These are phyloP conservation scores for Danio aesculapii DNA, from an alignment of 2,797 vertebrate genomes.

Conservation along the genomic window DNA sequence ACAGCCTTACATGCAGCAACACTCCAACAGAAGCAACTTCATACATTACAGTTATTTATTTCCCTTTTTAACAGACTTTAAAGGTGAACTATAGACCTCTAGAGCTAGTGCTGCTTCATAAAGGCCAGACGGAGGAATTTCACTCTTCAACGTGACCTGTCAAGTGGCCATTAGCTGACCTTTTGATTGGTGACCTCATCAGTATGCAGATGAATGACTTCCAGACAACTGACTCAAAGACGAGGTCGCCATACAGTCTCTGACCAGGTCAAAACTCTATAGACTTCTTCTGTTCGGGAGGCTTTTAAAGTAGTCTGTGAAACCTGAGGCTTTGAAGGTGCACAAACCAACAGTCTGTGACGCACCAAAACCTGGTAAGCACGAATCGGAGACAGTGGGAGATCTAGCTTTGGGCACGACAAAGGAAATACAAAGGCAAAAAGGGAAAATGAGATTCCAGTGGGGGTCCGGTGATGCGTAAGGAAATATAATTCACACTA, in stretches of 20 bases:
- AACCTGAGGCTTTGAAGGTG: conserved; percentile 3
- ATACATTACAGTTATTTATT: conserved; percentile 3
- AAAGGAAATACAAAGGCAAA: conserved; percentile 20
- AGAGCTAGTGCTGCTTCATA: conserved; percentile 10
- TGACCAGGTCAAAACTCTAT: conserved; percentile 18
- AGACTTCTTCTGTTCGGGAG: conserved; percentile 2
- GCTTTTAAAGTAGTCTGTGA: conserved; percentile 2
- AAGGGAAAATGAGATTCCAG: conserved; percentile 45
- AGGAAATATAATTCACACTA: conserved; percentile 48
- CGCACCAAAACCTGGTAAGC: conserved; percentile 11
- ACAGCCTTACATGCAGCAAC: neutral
- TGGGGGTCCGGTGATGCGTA: conserved; percentile 38
- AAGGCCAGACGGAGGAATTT: conserved; percentile 35
- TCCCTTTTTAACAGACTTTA: neutral
- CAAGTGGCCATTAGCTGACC: conserved; percentile 14
- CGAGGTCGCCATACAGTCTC: neutral
- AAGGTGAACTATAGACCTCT: conserved; percentile 17
- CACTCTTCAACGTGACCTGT: conserved; percentile 27
- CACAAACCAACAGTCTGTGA: conserved; percentile 20
- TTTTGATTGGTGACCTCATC: conserved; percentile 26
- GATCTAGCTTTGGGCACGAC: conserved; percentile 9
- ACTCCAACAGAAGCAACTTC: neutral
- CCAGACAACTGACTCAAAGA: conserved; percentile 6
- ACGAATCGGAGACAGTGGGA: conserved; percentile 21
- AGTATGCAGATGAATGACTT: conserved; percentile 25